Conservation (phyloP, 2,113 vertebrate species). For the Ivindomyrus marchei region DNA sequence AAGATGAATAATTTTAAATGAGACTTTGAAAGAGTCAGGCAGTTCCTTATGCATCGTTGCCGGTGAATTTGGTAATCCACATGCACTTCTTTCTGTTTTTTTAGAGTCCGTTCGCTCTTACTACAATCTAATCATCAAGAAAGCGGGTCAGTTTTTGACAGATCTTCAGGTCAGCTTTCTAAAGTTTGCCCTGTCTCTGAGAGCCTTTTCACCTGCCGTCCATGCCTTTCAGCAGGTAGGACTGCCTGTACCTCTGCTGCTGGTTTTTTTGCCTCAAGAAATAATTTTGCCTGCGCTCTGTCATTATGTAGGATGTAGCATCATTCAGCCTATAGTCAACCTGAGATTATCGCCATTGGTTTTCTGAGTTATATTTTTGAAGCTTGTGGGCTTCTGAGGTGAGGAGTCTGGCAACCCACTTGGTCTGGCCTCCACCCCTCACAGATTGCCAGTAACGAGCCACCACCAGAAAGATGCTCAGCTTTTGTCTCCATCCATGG, state of each 20-base stretch:
- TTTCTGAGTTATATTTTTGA: neutral
- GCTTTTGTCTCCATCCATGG: slow-evolving; percentile 85
- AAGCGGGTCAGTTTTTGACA: slow-evolving; percentile 89
- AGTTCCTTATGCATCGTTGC: neutral
- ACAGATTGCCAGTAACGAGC: slow-evolving; percentile 87
- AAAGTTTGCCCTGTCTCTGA: slow-evolving; percentile 79
- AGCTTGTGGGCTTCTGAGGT: neutral
- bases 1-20: neutral
- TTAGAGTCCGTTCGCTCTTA: slow-evolving; percentile 79
- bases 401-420: neutral
- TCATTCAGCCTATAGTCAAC: neutral
- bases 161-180: slow-evolving; percentile 79
- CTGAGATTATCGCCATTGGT: neutral
- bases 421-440: neutral
- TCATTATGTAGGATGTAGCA: neutral
- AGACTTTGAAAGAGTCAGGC: neutral
- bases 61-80: neutral
- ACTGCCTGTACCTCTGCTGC: neutral
- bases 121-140: slow-evolving; percentile 88
- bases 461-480: slow-evolving; percentile 75
- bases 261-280: neutral
- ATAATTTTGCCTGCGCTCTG: neutral
- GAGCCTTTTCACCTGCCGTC: slow-evolving; percentile 79
- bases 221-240: slow-evolving; percentile 87
- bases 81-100: slow-evolving; percentile 7